phyloP scores from a whole-genome alignment of 2,113 vertebrate species.

The Solenodon paradoxus region DNA sequence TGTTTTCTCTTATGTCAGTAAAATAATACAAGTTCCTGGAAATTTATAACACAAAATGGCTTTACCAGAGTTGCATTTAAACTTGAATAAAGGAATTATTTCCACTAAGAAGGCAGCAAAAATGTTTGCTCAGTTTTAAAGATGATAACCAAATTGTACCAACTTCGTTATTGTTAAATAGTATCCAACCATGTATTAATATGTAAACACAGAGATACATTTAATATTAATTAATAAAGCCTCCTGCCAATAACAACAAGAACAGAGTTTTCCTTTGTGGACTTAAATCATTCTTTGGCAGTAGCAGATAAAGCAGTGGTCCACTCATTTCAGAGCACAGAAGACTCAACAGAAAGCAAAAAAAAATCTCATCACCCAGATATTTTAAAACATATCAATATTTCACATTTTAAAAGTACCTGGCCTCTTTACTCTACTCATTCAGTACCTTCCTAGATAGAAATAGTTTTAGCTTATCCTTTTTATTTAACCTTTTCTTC shows the following conservation, averaged over 20 bases:
- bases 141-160: not conserved
- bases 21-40: not conserved
- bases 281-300: constrained; percentile 75
- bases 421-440: not conserved
- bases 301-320: constrained; percentile 72
- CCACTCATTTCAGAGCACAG: constrained; percentile 44
- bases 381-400: constrained; percentile 18
- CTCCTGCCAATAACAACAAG: constrained; percentile 66
- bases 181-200: not conserved
- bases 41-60: not conserved
- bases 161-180: constrained; percentile 1
- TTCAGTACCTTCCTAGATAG: not conserved
- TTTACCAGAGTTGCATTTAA: not conserved
- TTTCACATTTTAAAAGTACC: not conserved
- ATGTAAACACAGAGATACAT: not conserved
- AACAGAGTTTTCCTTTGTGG: constrained; percentile 76
- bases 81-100: not conserved
- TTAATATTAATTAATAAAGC: not conserved
- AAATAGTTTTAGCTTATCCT: not conserved
- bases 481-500: not conserved
- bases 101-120: not conserved
- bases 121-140: not conserved
- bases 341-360: not conserved
- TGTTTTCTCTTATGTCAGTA: not conserved
- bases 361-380: not conserved